Evolutionary conservation across 2,797 vertebrate species (phyloP).

Genomic region (Poeciliopsis presidionis): DNA sequence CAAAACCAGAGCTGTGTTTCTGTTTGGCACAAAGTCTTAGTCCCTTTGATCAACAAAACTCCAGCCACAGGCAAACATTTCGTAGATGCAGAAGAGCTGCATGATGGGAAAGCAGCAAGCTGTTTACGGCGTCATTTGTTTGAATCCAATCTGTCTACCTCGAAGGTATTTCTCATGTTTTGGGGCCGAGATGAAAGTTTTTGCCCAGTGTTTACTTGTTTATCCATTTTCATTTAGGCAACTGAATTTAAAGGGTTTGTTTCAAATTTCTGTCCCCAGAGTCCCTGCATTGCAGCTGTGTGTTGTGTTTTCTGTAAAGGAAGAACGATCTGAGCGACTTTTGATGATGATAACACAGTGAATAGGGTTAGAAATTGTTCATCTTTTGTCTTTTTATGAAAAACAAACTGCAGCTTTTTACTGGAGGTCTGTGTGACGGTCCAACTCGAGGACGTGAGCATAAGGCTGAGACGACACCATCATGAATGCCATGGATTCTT

Average conservation of each 20-base stretch:
- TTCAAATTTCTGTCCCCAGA: background rate
- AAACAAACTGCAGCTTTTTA: background rate
- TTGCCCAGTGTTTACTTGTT: constrained; percentile 3
- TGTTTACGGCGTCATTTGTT: constrained; percentile 19
- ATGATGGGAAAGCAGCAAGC: constrained; percentile 23
- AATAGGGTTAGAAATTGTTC: background rate
- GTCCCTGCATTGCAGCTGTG: background rate
- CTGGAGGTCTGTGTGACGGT: background rate
- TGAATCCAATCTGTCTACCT: constrained; percentile 15
- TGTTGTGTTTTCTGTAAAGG: background rate
- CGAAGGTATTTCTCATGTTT: constrained; percentile 13
- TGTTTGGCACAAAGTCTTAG: constrained; percentile 20
- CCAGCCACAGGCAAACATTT: constrained; percentile 21
- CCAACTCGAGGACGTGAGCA: background rate
- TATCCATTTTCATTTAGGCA: background rate
- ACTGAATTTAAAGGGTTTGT: background rate
- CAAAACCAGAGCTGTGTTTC: constrained; percentile 14
- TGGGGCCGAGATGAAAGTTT: constrained; percentile 7
- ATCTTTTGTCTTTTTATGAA: background rate
- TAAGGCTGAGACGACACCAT: background rate
- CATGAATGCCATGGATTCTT: too few species aligned
- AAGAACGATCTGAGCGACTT: background rate
- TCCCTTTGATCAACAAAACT: constrained; percentile 37
- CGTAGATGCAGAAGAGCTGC: constrained; percentile 34
- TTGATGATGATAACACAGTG: background rate